These are phyloP conservation scores for Poecilia wingei DNA, from an alignment of 2,797 vertebrate species.

Conservation along the genomic window DNA sequence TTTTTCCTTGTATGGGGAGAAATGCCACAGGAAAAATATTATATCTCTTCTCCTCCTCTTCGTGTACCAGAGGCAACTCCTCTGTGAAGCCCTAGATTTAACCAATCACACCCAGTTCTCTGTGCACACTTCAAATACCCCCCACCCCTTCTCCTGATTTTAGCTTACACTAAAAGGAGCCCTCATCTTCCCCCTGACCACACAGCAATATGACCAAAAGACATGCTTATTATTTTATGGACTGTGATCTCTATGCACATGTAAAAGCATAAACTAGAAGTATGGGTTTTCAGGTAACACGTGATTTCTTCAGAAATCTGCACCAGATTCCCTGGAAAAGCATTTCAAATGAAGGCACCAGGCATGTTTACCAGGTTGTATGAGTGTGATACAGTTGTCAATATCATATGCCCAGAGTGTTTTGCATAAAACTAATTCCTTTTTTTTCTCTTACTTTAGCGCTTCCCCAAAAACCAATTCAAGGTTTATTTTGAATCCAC, in stretches of 20 bases:
- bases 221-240: slow-evolving; percentile 78
- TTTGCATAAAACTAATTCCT: slow-evolving; percentile 61
- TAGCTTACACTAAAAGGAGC: slow-evolving; percentile 69
- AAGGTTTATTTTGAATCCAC: slow-evolving; percentile 73
- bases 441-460: slow-evolving; percentile 48
- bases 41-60: slow-evolving; percentile 53
- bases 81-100: slow-evolving; percentile 78
- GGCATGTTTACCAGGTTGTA: slow-evolving; percentile 43
- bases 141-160: slow-evolving; percentile 59
- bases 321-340: slow-evolving; percentile 36
- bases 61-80: slow-evolving; percentile 67
- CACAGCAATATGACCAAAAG: slow-evolving; percentile 75
- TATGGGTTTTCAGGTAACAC: slow-evolving; percentile 69
- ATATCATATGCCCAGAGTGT: slow-evolving; percentile 34
- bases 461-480: slow-evolving; percentile 61
- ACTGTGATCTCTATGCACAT: slow-evolving; percentile 73
- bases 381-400: slow-evolving; percentile 47
- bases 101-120: slow-evolving; percentile 74
- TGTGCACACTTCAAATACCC: slow-evolving; percentile 76
- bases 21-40: slow-evolving; percentile 69
- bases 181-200: slow-evolving; percentile 76
- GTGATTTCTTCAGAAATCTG: slow-evolving; percentile 59
- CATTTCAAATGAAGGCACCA: slow-evolving; percentile 59
- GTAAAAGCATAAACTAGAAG: slow-evolving; percentile 71
- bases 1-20: slow-evolving; percentile 64